A percentile compares a stretch with the other conserved stretches of the same genome.
phyloP scores from a whole-genome alignment of 2,113 vertebrate genomes.

The Cyanoderma ruficeps region DNA sequence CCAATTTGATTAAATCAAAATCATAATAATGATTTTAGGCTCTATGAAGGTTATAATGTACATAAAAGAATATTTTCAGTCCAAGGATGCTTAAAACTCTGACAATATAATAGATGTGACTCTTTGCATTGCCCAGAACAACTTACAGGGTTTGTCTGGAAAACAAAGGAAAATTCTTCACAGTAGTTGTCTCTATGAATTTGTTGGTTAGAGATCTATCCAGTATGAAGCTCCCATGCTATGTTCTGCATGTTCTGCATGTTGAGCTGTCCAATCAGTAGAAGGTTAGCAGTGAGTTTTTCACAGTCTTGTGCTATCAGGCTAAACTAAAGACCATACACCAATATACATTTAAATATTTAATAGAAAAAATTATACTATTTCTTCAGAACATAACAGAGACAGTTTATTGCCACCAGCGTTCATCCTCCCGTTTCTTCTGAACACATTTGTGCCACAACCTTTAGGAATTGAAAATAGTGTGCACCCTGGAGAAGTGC shows the following conservation, averaged over 20 bases:
- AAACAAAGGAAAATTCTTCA: neutral
- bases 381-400: neutral
- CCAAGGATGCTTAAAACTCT: neutral
- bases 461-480: neutral
- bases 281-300: neutral
- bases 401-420: neutral
- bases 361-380: neutral
- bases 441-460: neutral
- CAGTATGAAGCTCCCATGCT: neutral
- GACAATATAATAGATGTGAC: accelerated
- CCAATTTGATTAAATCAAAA: neutral
- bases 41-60: neutral
- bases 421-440: neutral
- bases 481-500: neutral
- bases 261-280: neutral
- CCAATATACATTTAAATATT: neutral
- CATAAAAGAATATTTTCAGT: neutral
- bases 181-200: neutral
- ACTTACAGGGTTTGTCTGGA: neutral
- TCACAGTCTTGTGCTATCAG: neutral
- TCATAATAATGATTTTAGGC: neutral
- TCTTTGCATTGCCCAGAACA: neutral
- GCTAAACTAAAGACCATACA: neutral
- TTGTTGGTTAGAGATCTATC: neutral
- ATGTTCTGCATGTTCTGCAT: neutral